Conservation (phyloP, 2,888 invertebrate genomes). For the Andrena dorsata region DNA sequence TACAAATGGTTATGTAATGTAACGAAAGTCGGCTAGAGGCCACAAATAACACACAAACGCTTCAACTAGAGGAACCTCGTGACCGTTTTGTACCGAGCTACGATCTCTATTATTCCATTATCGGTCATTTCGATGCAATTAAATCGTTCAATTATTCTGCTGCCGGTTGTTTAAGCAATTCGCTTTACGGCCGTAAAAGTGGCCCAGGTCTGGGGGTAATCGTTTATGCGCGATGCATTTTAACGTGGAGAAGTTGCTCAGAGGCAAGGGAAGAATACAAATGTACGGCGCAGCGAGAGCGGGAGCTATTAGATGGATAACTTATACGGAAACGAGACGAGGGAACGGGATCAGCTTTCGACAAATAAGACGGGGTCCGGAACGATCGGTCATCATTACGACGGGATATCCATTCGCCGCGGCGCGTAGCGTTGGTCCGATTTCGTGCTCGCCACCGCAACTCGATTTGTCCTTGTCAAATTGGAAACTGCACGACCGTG, state of each 20-base stretch:
- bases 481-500: conserved; percentile 29
- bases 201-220: no score
- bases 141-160: neutral
- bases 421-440: conserved; percentile 31
- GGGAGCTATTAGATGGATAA: neutral
- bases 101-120: conserved; percentile 1
- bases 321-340: conserved; percentile 39
- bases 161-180: neutral
- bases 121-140: neutral
- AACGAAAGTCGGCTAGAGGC: no score
- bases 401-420: conserved; percentile 5
- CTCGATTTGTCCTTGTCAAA: conserved; percentile 58
- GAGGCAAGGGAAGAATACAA: neutral
- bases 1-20: neutral
- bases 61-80: no score
- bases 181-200: no score
- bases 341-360: conserved; percentile 41
- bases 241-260: no score
- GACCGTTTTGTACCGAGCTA: no score
- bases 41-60: no score
- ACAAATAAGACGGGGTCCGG: conserved; percentile 47
- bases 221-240: no score
- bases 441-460: conserved; percentile 16
- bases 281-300: neutral
- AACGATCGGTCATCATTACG: conserved; percentile 59